Percentiles rank a stretch among this genome's conserved stretches.
phyloP scores from a whole-genome alignment of 2,113 vertebrate species.

The Hylia prasina region DNA sequence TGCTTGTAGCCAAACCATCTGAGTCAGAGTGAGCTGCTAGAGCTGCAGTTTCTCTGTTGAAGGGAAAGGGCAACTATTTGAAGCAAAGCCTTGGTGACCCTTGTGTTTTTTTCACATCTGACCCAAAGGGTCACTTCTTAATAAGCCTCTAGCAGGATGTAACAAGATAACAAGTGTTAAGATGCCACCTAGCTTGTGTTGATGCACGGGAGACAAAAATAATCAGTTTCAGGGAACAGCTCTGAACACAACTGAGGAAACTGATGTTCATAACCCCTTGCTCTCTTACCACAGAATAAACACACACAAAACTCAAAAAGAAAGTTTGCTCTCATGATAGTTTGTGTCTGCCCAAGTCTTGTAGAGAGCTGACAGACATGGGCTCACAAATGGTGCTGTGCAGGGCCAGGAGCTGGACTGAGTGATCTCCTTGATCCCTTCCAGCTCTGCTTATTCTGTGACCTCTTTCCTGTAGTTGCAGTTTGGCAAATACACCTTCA shows the following conservation, averaged over 20 bases:
- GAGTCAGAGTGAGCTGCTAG: background rate
- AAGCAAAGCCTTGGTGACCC: background rate
- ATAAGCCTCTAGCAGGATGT: background rate
- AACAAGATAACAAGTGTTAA: background rate
- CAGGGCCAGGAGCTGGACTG: background rate
- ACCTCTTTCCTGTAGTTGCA: background rate
- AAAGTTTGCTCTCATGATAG: background rate
- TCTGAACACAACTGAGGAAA: background rate
- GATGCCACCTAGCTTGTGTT: fast-evolving
- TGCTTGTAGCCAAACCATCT: background rate
- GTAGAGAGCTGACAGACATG: background rate
- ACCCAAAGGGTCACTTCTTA: background rate
- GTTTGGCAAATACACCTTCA: background rate
- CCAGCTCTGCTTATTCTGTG: background rate
- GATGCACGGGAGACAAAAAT: background rate
- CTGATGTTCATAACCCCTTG: background rate
- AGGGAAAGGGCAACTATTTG: background rate
- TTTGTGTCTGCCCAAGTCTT: background rate
- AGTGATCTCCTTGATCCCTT: background rate
- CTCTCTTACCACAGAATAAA: background rate
- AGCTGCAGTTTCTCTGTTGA: background rate
- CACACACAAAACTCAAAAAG: background rate
- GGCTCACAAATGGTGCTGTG: too few species aligned
- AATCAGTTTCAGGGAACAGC: background rate
- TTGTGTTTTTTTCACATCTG: background rate